Evolutionary conservation across 2,113 vertebrate species (phyloP).

Genomic region (Promerops cafer): DNA sequence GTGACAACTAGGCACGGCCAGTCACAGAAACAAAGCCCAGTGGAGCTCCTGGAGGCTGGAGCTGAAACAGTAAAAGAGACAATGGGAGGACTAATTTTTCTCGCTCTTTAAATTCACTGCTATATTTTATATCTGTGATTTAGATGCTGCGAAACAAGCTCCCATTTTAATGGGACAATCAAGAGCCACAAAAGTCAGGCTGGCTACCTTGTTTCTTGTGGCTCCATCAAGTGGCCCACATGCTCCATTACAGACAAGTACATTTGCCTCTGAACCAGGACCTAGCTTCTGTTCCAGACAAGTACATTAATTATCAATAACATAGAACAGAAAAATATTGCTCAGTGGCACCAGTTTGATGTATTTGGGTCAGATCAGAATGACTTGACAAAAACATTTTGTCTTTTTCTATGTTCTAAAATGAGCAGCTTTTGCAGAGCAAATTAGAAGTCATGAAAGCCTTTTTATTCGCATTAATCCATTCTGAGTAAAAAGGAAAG

Average conservation of each 20-base stretch:
- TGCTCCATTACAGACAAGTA: neutral
- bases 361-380: neutral
- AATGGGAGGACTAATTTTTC: neutral
- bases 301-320: neutral
- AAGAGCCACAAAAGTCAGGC: neutral
- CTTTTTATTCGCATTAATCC: neutral
- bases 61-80: neutral
- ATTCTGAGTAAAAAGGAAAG: neutral
- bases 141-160: neutral
- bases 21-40: neutral
- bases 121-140: neutral
- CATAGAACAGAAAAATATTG: neutral
- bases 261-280: neutral
- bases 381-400: neutral
- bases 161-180: neutral
- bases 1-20: neutral
- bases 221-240: constrained; percentile 16
- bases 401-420: neutral
- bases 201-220: neutral
- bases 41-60: neutral
- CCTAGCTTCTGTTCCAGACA: neutral
- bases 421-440: neutral
- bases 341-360: neutral
- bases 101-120: neutral
- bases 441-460: neutral